A percentile compares a stretch with the other conserved stretches of the same genome.
Evolutionary conservation across 2,888 invertebrate species (phyloP).

Genomic region (Dicyrtoma fusca): DNA sequence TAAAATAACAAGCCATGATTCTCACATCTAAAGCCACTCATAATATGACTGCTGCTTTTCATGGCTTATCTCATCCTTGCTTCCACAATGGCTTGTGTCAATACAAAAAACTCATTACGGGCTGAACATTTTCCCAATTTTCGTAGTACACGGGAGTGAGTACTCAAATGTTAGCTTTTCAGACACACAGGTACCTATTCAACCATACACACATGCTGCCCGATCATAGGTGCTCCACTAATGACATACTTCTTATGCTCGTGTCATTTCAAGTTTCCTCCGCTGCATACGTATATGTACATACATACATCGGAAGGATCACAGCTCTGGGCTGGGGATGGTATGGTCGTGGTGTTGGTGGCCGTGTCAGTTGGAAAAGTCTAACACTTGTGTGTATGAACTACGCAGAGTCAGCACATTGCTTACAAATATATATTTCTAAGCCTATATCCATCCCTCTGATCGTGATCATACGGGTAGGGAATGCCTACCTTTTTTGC

Average conservation of each 20-base stretch:
- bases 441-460: not conserved
- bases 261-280: not conserved
- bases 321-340: not conserved
- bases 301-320: not conserved
- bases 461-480: no score
- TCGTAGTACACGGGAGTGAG: conserved; percentile 12
- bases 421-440: not conserved
- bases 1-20: no score
- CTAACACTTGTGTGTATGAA: conserved; percentile 8
- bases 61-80: conserved; percentile 14
- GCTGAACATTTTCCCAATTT: conserved; percentile 36
- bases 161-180: conserved; percentile 39
- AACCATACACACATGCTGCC: not conserved
- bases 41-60: conserved; percentile 9
- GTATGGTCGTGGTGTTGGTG: not conserved
- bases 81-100: conserved; percentile 36
- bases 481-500: no score
- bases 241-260: not conserved
- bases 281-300: not conserved
- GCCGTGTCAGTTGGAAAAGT: not conserved
- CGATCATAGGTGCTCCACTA: no score
- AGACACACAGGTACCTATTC: conserved; percentile 27
- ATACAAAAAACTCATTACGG: conserved; percentile 41
- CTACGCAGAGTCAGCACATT: conserved; percentile 12
- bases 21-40: conserved; percentile 16